Conservation (phyloP, 1,140 invertebrate genomes). For the Bombus confusus region DNA sequence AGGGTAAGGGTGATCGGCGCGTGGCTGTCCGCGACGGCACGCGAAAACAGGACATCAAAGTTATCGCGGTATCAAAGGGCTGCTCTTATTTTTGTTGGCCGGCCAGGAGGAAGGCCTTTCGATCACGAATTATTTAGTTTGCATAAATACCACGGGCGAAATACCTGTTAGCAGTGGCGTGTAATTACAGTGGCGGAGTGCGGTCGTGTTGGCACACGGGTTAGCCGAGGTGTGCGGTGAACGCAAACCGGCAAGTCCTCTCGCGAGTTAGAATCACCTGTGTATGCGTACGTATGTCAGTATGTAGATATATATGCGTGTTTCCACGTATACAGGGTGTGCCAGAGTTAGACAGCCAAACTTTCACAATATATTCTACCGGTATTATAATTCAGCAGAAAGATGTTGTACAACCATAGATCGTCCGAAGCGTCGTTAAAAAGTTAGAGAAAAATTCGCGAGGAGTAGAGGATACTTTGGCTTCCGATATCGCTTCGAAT, state of each 20-base stretch:
- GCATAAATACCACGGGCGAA: slow-evolving; percentile 56
- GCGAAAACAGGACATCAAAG: slow-evolving; percentile 15
- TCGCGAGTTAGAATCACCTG: neutral
- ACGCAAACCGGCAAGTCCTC: slow-evolving; percentile 24
- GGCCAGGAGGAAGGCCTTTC: slow-evolving; percentile 1
- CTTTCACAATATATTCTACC: too few species aligned
- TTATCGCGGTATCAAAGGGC: slow-evolving; percentile 21
- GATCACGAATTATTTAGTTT: slow-evolving; percentile 57
- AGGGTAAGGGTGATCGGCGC: neutral
- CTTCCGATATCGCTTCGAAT: too few species aligned
- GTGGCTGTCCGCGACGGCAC: neutral
- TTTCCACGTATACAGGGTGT: neutral
- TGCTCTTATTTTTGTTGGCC: neutral
- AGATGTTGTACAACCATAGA: neutral
- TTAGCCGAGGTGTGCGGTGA: slow-evolving; percentile 55
- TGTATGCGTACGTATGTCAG: neutral
- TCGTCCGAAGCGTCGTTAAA: too few species aligned
- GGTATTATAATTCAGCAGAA: neutral
- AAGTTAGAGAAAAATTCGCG: too few species aligned
- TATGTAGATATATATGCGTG: neutral
- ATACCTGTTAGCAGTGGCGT: slow-evolving; percentile 50
- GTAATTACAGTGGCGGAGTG: slow-evolving; percentile 55
- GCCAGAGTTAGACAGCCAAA: neutral
- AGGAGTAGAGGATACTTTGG: too few species aligned
- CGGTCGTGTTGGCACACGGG: slow-evolving; percentile 51